Percentiles rank a stretch among this genome's conserved stretches.
Conservation (phyloP, 2,888 invertebrate species). For the Cheiracanthium punctorium region DNA sequence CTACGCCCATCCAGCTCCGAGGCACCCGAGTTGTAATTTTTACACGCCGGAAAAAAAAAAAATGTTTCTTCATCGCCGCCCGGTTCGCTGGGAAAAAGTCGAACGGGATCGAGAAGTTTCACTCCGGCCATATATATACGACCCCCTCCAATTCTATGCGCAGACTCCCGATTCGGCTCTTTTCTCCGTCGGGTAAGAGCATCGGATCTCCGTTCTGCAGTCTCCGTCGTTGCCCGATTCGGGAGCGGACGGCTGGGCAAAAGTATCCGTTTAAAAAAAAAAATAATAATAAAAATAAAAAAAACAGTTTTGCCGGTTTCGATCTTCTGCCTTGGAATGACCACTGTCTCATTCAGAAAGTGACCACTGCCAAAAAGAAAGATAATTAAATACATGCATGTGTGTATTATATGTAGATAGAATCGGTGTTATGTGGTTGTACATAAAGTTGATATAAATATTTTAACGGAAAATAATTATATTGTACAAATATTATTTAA, state of each 20-base stretch:
- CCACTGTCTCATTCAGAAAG: background rate
- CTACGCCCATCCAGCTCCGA: too few species aligned
- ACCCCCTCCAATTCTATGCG: slow-evolving; percentile 43
- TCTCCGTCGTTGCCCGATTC: slow-evolving; percentile 60
- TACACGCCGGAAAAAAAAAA: too few species aligned
- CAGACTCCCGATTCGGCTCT: slow-evolving; percentile 41
- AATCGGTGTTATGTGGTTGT: background rate
- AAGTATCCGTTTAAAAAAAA: background rate
- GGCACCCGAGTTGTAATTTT: too few species aligned
- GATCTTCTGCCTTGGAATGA: background rate
- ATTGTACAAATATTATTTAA: background rate
- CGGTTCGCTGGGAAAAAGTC: too few species aligned
- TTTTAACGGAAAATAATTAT: background rate
- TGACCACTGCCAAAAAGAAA: background rate
- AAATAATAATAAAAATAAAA: too few species aligned
- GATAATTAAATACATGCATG: background rate
- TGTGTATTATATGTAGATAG: slow-evolving; percentile 10
- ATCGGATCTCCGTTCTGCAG: slow-evolving; percentile 42
- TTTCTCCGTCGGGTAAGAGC: slow-evolving; percentile 17
- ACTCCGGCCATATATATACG: background rate
- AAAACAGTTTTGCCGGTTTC: background rate
- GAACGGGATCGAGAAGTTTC: background rate
- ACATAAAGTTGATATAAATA: background rate
- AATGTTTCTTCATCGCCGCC: too few species aligned
- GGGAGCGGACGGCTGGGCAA: slow-evolving; percentile 16